Conservation (phyloP, 2,113 vertebrate genomes). For the Mugil cephalus region DNA sequence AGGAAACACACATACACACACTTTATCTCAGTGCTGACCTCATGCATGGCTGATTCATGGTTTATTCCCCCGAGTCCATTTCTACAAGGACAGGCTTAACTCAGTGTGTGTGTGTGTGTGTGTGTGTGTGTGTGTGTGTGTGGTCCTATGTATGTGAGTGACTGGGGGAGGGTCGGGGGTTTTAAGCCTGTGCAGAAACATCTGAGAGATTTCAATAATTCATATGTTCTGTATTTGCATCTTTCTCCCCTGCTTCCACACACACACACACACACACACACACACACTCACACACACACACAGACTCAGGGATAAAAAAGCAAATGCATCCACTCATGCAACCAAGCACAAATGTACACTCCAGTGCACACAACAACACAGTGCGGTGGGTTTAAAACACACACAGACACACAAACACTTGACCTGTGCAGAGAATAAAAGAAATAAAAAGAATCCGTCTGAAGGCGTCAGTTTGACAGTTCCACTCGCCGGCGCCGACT, state of each 20-base stretch:
- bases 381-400: neutral
- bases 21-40: slow-evolving; percentile 41
- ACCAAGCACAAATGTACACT: slow-evolving; percentile 9
- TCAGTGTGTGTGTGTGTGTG: slow-evolving; percentile 21
- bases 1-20: slow-evolving; percentile 4
- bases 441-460: no score
- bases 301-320: neutral
- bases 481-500: no score
- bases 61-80: slow-evolving; percentile 32
- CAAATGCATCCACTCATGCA: neutral
- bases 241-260: neutral
- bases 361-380: neutral
- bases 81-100: slow-evolving; percentile 24
- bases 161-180: slow-evolving; percentile 1
- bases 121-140: slow-evolving; percentile 23
- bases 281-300: slow-evolving; percentile 22
- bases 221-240: slow-evolving; percentile 37
- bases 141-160: slow-evolving; percentile 7
- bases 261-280: slow-evolving; percentile 8
- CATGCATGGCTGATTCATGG: slow-evolving; percentile 55
- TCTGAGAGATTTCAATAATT: slow-evolving; percentile 63
- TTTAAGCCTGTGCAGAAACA: slow-evolving; percentile 20
- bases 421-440: neutral
- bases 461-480: no score
- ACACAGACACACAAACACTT: slow-evolving; percentile 3